Base-by-base conservation (phyloP, 2,888 invertebrate species). In the Stratiomys singularior region DNA sequence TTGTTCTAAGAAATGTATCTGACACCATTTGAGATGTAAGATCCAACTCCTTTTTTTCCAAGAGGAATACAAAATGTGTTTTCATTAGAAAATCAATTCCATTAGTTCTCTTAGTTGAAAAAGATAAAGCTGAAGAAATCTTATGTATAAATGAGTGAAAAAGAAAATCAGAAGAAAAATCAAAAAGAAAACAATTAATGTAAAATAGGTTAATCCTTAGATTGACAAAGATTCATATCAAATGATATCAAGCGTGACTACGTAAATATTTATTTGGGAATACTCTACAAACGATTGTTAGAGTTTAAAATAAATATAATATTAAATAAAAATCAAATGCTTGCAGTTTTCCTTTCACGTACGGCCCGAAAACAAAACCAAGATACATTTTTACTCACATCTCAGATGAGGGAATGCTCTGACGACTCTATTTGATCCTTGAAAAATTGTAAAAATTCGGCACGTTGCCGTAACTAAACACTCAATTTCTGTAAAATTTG, bases 91-190 rank as follows among this genome's bases (percentile, higher is more conserved):
- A 60, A 58, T 74, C 13, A 60, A 60, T 74, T 74, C 74, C 74
- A 74, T 58, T 74, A 74, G 74, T 74, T 74, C 30, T 74, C 44
- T 72, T 47, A 58, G 15, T 47, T 72, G 52, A 69, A 28, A 47
- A 52, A 13, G 18, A 52, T 18, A 52, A 52, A 52, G 9, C 7
- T 52, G 52, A n/a, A n/a, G n/a, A 18, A n/a, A n/a, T 52, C 18
- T 52, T 52, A 52, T 52, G 52, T 9, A 37, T 37, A 37, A 37
- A 72, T 72, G 71, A 60, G 21, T 25, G 2, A 60, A 60, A 25
- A 60, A 47, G 74, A 37, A 52, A 71, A 23, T 72, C 76, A 80
- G 72, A 76, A 79, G 78, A 71, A 74, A 77, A n/a, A n/a, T n/a
- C n/a, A n/a, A n/a, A n/a, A 79, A 46, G 9, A 74, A 71, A 52